A percentile compares a stretch with the other conserved stretches of the same genome.
Conservation (phyloP, 1,140 invertebrate species). For the Drosophila prosaltans region DNA sequence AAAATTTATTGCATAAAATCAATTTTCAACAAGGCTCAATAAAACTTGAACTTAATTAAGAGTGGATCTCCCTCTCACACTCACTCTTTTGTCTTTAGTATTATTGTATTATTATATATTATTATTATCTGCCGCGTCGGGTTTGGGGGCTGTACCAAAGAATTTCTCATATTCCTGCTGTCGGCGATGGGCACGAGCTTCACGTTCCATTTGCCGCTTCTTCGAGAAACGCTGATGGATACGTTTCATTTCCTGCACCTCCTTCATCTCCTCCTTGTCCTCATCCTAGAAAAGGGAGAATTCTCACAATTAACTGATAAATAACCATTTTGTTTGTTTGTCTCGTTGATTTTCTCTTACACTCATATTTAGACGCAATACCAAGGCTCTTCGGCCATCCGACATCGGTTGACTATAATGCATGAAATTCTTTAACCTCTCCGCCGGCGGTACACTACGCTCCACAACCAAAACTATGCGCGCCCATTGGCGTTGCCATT, state of each 20-base stretch:
- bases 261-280: constrained; percentile 96
- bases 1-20: constrained; percentile 51
- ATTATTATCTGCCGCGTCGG: constrained; percentile 62
- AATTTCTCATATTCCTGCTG: constrained; percentile 80
- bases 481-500: constrained; percentile 99
- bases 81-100: not conserved
- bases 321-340: too few relatives aligned
- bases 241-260: constrained; percentile 95
- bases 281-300: constrained; percentile 87
- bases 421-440: constrained; percentile 92
- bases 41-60: constrained; percentile 70
- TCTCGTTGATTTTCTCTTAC: constrained; percentile 84
- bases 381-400: constrained; percentile 93
- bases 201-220: constrained; percentile 85
- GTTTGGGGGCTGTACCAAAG: constrained; percentile 66
- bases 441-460: constrained; percentile 94
- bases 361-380: constrained; percentile 92
- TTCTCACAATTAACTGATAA: not conserved
- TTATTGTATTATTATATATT: constrained; percentile 31
- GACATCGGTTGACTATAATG: constrained; percentile 98
- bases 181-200: constrained; percentile 60
- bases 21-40: constrained; percentile 62
- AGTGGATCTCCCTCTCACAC: not conserved
- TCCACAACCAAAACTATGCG: constrained; percentile 98
- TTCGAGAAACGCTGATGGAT: constrained; percentile 90